Conservation (phyloP, 2,113 vertebrate species). For the Anas platyrhynchos region DNA sequence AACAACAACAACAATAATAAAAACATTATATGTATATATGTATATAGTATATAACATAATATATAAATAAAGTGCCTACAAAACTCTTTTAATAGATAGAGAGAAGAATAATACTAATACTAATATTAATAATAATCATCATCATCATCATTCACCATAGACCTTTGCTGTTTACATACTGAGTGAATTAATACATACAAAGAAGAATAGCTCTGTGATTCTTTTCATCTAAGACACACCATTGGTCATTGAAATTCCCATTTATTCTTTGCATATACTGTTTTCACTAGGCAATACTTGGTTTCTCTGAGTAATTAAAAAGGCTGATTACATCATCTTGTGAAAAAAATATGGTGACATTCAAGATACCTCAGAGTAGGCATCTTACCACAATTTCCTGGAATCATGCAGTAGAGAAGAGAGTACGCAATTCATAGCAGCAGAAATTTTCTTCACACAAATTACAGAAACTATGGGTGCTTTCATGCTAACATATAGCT, state of each 20-base stretch:
- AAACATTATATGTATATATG: no score
- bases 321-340: background rate
- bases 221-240: background rate
- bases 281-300: background rate
- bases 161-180: background rate
- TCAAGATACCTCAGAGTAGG: background rate
- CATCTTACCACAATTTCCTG: background rate
- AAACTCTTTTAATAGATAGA: no score
- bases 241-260: background rate
- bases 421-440: background rate
- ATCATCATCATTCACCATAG: no score
- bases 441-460: background rate
- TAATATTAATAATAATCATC: no score
- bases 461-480: background rate
- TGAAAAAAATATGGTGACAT: background rate
- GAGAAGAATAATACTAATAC: no score
- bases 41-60: no score
- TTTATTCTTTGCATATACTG: background rate
- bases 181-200: background rate
- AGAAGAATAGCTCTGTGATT: background rate
- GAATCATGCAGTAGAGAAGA: background rate
- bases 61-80: no score
- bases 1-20: no score
- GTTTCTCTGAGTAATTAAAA: background rate
- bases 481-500: background rate